Conservation (phyloP, 1,140 invertebrate genomes). For the Delia radicum region DNA sequence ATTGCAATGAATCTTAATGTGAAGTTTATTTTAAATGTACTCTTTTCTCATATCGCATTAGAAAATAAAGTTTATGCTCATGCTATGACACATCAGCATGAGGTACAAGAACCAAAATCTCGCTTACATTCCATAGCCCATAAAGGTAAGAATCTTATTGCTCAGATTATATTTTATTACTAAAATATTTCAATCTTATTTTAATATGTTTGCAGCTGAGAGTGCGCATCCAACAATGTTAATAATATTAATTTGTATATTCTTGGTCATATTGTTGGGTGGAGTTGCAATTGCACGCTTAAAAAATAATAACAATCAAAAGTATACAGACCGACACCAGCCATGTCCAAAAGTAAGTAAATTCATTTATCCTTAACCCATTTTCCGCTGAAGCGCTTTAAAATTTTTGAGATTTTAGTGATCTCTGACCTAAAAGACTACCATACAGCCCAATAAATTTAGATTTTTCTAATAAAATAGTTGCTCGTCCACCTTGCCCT, state of each 20-base stretch:
- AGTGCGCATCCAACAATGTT: conserved; percentile 58
- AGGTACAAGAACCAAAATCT: conserved; percentile 50
- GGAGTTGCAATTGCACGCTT: conserved; percentile 49
- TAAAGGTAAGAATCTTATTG: conserved; percentile 35
- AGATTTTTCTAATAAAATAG: too few species aligned
- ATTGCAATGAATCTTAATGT: not conserved
- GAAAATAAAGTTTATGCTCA: conserved; percentile 49
- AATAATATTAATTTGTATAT: conserved; percentile 85
- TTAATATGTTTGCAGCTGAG: conserved; percentile 36
- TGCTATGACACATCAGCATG: conserved; percentile 46
- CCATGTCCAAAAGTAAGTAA: conserved; percentile 45
- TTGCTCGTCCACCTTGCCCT: too few species aligned
- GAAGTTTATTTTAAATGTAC: too few species aligned
- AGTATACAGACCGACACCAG: conserved; percentile 44
- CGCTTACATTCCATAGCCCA: conserved; percentile 44
- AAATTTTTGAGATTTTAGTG: too few species aligned
- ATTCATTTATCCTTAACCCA: not conserved
- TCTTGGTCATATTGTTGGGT: conserved; percentile 49
- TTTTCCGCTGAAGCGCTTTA: not conserved
- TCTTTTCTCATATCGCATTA: not conserved
- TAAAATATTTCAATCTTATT: not conserved
- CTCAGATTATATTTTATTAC: not conserved
- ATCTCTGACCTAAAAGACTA: too few species aligned
- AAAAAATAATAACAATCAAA: conserved; percentile 45
- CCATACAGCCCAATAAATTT: too few species aligned